Evolutionary conservation across 2,888 invertebrate genomes (phyloP), one percentile per base, ranked within the genome.

Genomic region (Eudasyphora cyanicolor): DNA sequence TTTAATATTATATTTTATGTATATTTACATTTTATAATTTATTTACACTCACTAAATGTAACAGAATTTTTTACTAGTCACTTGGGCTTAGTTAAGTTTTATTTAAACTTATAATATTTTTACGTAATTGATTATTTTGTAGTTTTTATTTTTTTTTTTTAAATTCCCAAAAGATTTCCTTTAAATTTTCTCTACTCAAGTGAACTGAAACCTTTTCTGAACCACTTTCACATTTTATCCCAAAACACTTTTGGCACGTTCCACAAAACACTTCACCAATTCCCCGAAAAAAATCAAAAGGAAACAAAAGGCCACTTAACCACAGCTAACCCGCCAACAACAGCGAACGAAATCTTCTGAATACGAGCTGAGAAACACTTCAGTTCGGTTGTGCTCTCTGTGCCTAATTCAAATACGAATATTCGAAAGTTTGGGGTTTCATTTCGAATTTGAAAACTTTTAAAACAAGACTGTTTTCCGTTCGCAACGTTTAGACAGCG

Each of bases 401-500:
- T 19, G n/a, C 17, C 49, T 19, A 49, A 4, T 10, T 49, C 17
- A 49, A 49, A 49, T n/a, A 8, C 14, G 24, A 60, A 60, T 60
- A 10, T n/a, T 32, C 60, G 29, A 60, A 60, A 29, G 10, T 1
- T 29, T 21, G 7, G 3, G 21, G 10, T 29, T 60, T 2, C n/a
- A 29, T 12, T 60, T 7, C 3, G 17, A n/a, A 5, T 29, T n/a
- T 60, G 6, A 29, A 29, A 27, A 27, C 10, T 14, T 3, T 29
- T 5, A 1, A 19, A 49, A 7, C 12, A n/a, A 19, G 6, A 6
- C 19, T 60, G 21, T 57, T n/a, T 64, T 32, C 64, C 64, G 64
- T 12, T 64, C 27, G 64, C 32, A 2, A 64, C 64, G 38, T 64
- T n/a, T 32, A 64, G 1, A 64, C 64, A 64, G 38, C 64, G 21